Evolutionary conservation across 2,113 vertebrate species (phyloP).

Genomic region (Nerophis lumbriciformis): DNA sequence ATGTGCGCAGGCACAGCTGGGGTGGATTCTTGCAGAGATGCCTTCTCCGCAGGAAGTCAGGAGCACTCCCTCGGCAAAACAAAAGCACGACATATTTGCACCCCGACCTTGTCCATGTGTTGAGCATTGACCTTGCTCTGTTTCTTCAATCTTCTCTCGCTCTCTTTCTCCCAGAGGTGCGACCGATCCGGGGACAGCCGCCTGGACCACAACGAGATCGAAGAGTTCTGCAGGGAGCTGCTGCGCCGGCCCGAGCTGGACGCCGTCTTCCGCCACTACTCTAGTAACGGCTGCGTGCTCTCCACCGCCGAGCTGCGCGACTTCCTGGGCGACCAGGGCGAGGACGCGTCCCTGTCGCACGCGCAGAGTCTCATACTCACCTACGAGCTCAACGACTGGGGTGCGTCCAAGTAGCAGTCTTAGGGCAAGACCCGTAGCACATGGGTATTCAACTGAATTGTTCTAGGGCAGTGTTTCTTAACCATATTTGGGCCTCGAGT

Average conservation of each 20-base stretch:
- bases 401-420: conserved; percentile 56
- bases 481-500: too few species aligned
- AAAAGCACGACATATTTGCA: neutral
- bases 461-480: too few species aligned
- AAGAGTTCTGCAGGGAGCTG: conserved; percentile 87
- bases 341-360: conserved; percentile 73
- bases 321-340: conserved; percentile 88
- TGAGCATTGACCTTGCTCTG: neutral
- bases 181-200: conserved; percentile 79
- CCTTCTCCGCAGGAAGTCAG: conserved; percentile 12
- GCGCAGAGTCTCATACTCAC: conserved; percentile 75
- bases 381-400: conserved; percentile 87
- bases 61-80: conserved; percentile 24
- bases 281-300: conserved; percentile 79
- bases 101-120: neutral
- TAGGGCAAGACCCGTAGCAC: neutral
- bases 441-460: too few species aligned
- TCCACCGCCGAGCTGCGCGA: conserved; percentile 82
- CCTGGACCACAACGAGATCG: conserved; percentile 85
- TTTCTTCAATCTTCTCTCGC: neutral
- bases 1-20: conserved; percentile 28
- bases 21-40: conserved; percentile 5
- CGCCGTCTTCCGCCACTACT: conserved; percentile 80
- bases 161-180: conserved; percentile 74
- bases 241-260: conserved; percentile 88